Percentiles rank a stretch among this genome's conserved stretches.
These are phyloP conservation scores for Eulemur rufifrons DNA, from an alignment of 2,113 vertebrate genomes.

Conservation along the genomic window DNA sequence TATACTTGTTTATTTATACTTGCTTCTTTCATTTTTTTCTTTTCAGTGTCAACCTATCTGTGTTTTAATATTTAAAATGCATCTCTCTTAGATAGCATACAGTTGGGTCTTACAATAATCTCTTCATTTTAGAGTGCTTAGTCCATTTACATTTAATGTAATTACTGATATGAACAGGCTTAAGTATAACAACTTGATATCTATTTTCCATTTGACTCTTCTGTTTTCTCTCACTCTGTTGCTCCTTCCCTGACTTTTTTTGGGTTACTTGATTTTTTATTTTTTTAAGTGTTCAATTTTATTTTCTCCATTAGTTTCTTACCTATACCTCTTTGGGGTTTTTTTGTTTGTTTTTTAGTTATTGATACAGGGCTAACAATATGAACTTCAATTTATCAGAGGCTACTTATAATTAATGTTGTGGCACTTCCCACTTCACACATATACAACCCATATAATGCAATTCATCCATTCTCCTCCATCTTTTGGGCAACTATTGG, in stretches of 20 bases:
- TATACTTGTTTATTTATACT: neutral
- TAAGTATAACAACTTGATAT: neutral
- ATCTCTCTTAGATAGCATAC: neutral
- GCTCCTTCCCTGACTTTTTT: neutral
- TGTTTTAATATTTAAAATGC: neutral
- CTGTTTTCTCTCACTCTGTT: neutral
- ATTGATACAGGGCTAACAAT: neutral
- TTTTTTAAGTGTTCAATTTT: neutral
- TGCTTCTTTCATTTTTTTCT: neutral
- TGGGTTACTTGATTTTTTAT: neutral
- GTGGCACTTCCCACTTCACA: neutral
- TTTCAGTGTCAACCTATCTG: neutral
- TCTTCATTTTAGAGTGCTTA: neutral
- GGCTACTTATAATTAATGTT: neutral
- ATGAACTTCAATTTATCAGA: neutral
- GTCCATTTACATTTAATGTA: neutral
- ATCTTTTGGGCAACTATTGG: neutral
- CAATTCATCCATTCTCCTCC: neutral
- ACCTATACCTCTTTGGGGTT: neutral
- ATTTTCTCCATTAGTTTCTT: neutral
- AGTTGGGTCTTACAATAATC: neutral
- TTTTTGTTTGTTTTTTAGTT: neutral
- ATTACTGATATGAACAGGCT: neutral
- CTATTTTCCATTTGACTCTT: neutral
- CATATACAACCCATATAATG: neutral